Evolutionary conservation across 2,888 invertebrate genomes (phyloP), one percentile per base, ranked within the genome.

Genomic region (Lutraria lutraria): DNA sequence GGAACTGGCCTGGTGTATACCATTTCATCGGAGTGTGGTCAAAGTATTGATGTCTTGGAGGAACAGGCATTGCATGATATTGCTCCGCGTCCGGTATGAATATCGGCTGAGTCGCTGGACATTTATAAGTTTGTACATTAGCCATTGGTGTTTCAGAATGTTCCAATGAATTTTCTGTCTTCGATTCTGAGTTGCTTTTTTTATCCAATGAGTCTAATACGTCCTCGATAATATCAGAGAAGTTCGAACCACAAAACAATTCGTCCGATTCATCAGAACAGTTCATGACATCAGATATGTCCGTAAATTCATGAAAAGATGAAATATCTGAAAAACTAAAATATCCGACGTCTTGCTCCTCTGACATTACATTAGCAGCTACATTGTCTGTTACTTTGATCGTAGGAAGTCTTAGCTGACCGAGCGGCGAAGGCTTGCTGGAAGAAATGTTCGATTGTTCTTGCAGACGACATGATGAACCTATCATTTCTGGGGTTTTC

Each of bases 351-450:
- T 92, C 92, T 3, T 53, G 81, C 53, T 92, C 92, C 31, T 92
- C 92, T 8, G 86, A 87, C 92, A 92, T 92, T 2, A 92, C 92
- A 79, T 92, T 91, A 25, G 81, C 87, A 2, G 92, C 92, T 15
- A 92, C 81, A 80, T 91, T 90, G n/a, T 83, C 43, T 16, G 92
- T 87, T 15, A 88, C 88, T 31, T 56, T 88, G 52, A 92, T 91
- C 25, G 60, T 87, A 0, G 92, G 92, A 15, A 92, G 83, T 19
- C 88, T 82, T 0, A 92, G 82, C 53, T 91, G 89, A 34, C 81
- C 63, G 25, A 82, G 52, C 25, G 87, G 85, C 19, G 85, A 56
- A 19, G 76, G 76, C 19, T 76, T 76, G 34, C 16, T 34, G 19
- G 34, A 0, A 68, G 79, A 31, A 31, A 34, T 15, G 21, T 72